These are phyloP conservation scores for Phalangium opilio DNA, from an alignment of 2,888 invertebrate species.

Conservation along the genomic window DNA sequence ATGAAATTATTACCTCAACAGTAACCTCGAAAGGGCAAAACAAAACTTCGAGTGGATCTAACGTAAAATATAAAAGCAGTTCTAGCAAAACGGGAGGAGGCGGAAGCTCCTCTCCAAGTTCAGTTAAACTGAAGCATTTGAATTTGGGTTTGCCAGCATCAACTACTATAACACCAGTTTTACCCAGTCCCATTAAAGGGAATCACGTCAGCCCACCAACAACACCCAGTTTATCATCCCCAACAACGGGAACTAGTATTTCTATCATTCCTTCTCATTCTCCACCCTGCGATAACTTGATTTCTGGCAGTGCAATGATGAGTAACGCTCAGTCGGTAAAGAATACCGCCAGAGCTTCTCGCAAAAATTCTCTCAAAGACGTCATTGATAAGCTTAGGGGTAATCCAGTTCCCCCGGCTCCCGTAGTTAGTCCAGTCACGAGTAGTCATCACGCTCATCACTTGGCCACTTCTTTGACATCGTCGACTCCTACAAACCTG, in stretches of 20 bases:
- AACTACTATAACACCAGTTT: slow-evolving; percentile 13
- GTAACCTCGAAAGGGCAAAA: slow-evolving; percentile 17
- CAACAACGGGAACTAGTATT: slow-evolving; percentile 5
- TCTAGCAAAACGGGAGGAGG: slow-evolving; percentile 4
- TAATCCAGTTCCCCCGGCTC: slow-evolving; percentile 11
- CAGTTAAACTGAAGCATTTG: slow-evolving; percentile 18
- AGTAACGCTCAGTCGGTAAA: slow-evolving; percentile 7
- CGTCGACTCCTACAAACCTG: slow-evolving; percentile 21
- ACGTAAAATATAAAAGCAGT: slow-evolving; percentile 10
- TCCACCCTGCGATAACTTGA: not conserved
- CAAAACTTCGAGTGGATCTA: slow-evolving; percentile 18
- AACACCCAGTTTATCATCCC: slow-evolving; percentile 4
- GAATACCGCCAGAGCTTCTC: slow-evolving; percentile 9
- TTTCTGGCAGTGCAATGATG: slow-evolving; percentile 13
- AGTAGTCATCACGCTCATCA: not conserved
- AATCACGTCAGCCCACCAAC: slow-evolving; percentile 1
- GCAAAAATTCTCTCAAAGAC: slow-evolving; percentile 42
- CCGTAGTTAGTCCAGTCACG: slow-evolving; percentile 5
- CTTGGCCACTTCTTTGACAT: not conserved
- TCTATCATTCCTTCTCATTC: slow-evolving; percentile 9
- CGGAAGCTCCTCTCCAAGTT: slow-evolving; percentile 12
- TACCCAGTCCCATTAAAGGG: slow-evolving; percentile 9
- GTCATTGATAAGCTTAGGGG: slow-evolving; percentile 68
- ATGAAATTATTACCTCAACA: slow-evolving; percentile 4
- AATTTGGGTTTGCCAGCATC: slow-evolving; percentile 15